Base-by-base conservation (phyloP, 2,888 invertebrate genomes). In the Willowsia nigromaculata region DNA sequence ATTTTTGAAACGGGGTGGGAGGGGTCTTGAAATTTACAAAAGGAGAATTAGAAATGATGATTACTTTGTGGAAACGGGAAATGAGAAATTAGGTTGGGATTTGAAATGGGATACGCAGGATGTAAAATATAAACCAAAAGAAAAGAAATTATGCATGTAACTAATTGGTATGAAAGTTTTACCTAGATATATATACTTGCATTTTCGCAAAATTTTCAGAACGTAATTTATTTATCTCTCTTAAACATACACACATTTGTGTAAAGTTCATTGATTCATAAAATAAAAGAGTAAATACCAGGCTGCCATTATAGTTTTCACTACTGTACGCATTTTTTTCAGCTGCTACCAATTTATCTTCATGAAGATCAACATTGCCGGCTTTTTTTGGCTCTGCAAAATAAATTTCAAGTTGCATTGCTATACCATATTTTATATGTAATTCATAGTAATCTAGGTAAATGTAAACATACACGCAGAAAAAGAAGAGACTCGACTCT, bases 281-380 rank as follows among this genome's bases (percentile, higher is more conserved):
- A 22, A 22, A 1, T 43, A 43, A 1, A 9, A 13, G 11, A 25
- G 11, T 5, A 56, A 2, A n/a, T 53, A 18, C 6, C 5, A 47
- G 47, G 25, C 25, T 56, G 56, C 43, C 56, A 1, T 56, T 37
- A 43, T 43, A 43, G 43, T 9, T 43, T 4, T 6, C 37, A 37
- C 5, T 37, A 13, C 11, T 9, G 43, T 43, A 71, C 74, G 74
- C 47, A 74, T n/a, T 71, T 47, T n/a, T 43, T 43, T 74, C 74
- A 47, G 47, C 47, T 74, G 74, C 47, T 74, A 50, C n/a, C 74
- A 74, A 74, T 74, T 74, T 27, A 74, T 74, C 74, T 30, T n/a
- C 40, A 33, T 5, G 22, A 47, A 27, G 15, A 4, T 30, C n/a
- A 22, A 25, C 56, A 9, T 22, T 22, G 56, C 56, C 56, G 56